phyloP scores from a whole-genome alignment of 1,140 invertebrate genomes.

The Rhagoletis zephyria region DNA sequence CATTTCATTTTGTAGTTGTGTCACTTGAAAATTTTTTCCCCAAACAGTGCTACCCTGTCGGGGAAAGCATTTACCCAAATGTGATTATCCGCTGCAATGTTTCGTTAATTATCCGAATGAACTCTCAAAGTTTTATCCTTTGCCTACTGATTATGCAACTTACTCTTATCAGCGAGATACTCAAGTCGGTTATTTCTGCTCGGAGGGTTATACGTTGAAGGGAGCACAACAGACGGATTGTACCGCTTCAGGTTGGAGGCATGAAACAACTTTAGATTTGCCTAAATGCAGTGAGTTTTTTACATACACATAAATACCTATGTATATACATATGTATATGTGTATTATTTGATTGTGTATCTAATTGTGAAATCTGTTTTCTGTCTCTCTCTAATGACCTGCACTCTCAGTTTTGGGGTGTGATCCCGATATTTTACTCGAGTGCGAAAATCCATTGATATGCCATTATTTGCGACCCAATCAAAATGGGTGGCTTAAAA shows the following conservation, averaged over 20 bases:
- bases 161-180: not conserved
- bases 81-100: not conserved
- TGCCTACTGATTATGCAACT: too few relatives aligned
- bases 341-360: too few relatives aligned
- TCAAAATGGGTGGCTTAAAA: not conserved
- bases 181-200: not conserved
- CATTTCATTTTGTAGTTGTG: too few relatives aligned
- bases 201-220: not conserved
- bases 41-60: not conserved
- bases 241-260: not conserved
- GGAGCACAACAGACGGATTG: not conserved
- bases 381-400: too few relatives aligned
- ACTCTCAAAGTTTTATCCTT: too few relatives aligned
- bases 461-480: not conserved
- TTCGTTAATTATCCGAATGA: not conserved
- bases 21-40: too few relatives aligned
- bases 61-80: not conserved
- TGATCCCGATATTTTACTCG: too few relatives aligned
- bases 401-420: too few relatives aligned
- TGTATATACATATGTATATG: too few relatives aligned
- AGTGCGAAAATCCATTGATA: too few relatives aligned
- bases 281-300: slow-evolving; percentile 1
- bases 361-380: too few relatives aligned
- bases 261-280: not conserved
- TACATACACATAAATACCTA: too few relatives aligned